phyloP scores from a whole-genome alignment of 1,140 invertebrate species.

The Macrocentrus cingulum region DNA sequence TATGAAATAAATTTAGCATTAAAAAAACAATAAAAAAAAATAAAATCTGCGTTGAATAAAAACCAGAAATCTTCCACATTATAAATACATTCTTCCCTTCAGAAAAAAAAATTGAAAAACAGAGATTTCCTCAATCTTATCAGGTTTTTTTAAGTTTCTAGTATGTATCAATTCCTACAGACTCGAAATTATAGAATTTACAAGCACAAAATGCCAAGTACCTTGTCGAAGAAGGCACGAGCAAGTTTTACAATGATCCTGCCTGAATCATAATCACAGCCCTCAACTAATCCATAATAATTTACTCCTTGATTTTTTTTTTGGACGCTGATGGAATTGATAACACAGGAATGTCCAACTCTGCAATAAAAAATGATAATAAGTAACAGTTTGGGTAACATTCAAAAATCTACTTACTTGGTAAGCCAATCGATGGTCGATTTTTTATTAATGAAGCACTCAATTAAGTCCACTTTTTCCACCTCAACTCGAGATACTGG shows the following conservation, averaged over 20 bases:
- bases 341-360: conserved; percentile 68
- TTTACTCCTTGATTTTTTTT: conserved; percentile 59
- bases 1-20: too few species aligned
- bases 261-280: conserved; percentile 82
- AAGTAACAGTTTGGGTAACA: neutral
- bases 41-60: neutral
- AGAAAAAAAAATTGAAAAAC: too few species aligned
- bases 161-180: too few species aligned
- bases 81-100: neutral
- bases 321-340: conserved; percentile 50
- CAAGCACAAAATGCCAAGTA: conserved; percentile 72
- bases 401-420: conserved; percentile 59
- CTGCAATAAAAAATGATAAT: conserved; percentile 35
- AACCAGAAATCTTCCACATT: neutral
- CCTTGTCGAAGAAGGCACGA: conserved; percentile 76
- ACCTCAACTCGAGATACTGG: conserved; percentile 50
- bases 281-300: conserved; percentile 81
- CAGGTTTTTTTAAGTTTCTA: too few species aligned
- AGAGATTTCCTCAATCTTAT: too few species aligned
- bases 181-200: conserved; percentile 82
- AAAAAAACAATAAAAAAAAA: neutral
- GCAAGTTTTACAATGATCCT: conserved; percentile 79
- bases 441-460: conserved; percentile 74
- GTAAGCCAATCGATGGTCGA: conserved; percentile 73
- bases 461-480: conserved; percentile 68